A percentile compares a stretch with the other conserved stretches of the same genome.
phyloP scores from a whole-genome alignment of 1,140 invertebrate species.

The Caerostris extrusa region DNA sequence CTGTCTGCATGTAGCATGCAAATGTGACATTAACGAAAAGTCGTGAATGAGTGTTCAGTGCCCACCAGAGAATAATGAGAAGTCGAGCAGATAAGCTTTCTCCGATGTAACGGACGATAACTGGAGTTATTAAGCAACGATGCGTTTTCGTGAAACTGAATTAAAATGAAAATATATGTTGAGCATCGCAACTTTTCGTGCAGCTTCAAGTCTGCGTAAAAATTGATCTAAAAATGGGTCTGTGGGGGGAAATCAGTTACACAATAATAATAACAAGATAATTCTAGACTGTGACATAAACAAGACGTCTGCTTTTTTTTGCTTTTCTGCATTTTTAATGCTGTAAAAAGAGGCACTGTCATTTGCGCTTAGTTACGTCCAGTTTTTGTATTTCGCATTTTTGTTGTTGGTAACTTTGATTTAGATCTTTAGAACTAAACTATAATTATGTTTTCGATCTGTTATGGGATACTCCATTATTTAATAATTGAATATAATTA shows the following conservation, averaged over 20 bases:
- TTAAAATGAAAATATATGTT: conserved; percentile 50
- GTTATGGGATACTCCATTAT: too few relatives aligned
- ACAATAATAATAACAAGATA: conserved; percentile 52
- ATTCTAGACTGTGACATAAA: conserved; percentile 17
- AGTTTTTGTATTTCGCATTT: neutral
- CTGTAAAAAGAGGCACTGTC: too few relatives aligned
- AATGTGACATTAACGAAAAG: conserved; percentile 44
- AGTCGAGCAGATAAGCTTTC: conserved; percentile 25
- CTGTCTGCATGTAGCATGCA: conserved; percentile 39
- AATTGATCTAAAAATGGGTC: conserved; percentile 49
- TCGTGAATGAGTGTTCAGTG: neutral
- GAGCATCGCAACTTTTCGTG: conserved; percentile 11
- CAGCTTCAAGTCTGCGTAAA: conserved; percentile 7
- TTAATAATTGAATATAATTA: too few relatives aligned
- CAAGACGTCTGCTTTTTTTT: neutral
- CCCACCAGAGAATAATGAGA: conserved; percentile 19
- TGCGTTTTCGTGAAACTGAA: conserved; percentile 20
- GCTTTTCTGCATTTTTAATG: neutral
- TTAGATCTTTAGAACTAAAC: neutral
- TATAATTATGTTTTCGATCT: neutral
- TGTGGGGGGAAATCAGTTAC: conserved; percentile 53
- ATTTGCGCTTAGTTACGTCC: neutral
- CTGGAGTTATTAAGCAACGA: conserved; percentile 47
- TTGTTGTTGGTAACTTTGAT: neutral
- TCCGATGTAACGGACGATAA: conserved; percentile 48